These are phyloP conservation scores for Megaceryle alcyon DNA, from an alignment of 2,797 vertebrate genomes.

Conservation along the genomic window DNA sequence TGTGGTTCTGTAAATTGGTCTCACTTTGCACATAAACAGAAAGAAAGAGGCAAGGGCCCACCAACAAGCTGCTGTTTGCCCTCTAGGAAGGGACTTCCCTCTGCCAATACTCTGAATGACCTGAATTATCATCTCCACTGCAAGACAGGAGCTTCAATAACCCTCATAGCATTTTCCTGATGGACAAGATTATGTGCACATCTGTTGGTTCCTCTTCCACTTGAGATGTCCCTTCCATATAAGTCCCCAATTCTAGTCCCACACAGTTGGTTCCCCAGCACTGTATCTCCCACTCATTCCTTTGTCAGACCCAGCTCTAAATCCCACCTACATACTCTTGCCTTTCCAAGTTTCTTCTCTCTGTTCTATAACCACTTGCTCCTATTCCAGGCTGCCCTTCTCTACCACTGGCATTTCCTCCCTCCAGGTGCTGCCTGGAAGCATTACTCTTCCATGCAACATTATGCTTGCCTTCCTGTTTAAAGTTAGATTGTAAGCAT, in stretches of 20 bases:
- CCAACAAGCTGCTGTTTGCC: background rate
- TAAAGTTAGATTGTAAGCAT: background rate
- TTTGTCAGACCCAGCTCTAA: background rate
- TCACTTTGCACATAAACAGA: background rate
- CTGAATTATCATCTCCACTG: background rate
- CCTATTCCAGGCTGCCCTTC: background rate
- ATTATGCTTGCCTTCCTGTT: background rate
- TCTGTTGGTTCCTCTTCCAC: background rate
- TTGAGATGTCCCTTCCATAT: background rate
- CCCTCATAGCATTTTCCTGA: background rate
- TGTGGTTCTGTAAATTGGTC: background rate
- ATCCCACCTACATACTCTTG: background rate
- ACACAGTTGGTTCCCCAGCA: background rate
- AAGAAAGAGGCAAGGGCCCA: background rate
- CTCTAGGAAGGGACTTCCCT: background rate
- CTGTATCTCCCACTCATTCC: background rate
- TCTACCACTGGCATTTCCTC: background rate
- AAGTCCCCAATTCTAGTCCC: background rate
- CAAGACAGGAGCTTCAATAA: background rate
- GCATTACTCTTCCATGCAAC: background rate
- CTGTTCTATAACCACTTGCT: background rate
- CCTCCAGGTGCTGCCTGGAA: background rate
- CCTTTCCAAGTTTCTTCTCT: background rate
- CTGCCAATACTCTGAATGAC: background rate
- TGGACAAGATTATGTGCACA: background rate